Evolutionary conservation across 2,888 invertebrate species (phyloP), one percentile per base, ranked within the genome.

Genomic region (Mantis religiosa): DNA sequence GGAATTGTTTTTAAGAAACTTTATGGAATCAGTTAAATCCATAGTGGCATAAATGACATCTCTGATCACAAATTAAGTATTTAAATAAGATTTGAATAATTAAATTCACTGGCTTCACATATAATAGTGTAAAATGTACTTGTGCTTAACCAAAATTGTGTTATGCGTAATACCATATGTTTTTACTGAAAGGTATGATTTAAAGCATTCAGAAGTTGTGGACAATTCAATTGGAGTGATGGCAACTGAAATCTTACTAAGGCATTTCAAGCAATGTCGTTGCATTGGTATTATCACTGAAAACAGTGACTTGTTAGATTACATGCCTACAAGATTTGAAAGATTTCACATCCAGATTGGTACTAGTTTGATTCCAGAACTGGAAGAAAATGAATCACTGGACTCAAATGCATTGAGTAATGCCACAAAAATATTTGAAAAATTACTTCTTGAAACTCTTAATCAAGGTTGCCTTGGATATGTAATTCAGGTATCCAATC

Each of bases 251-350:
- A 34, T 87, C n/a, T 25, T 87, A 82, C 6, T n/a, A 14, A 87
- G 30, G 3, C 0, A 82, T 34, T 87, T 82, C 54, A 12, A 27
- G 9, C 8, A 82, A 1, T 71, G 34, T 6, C 7, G 15, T 12
- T 87, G 87, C 82, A 41, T 87, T 30, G 87, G 87, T 2, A 30
- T 82, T 28, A 82, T 87, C n/a, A 82, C 82, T n/a, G 87, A 87
- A n/a, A 82, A 82, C 27, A 25, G 28, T 7, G 82, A 82, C 15
- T 34, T 87, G 28, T 9, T 34, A 34, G 41, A 87, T n/a, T 82
- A 87, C 15, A 27, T 87, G 7, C 87, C 87, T 15, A 82, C 34
- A 34, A 25, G 15, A 82, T 25, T 87, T 8, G 20, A 20, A 30
- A 82, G 82, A 87, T 87, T n/a, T 82, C 27, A 34, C 15, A 34